A percentile compares a stretch with the other conserved stretches of the same genome.
These are phyloP conservation scores for Dendrolimus pini DNA, from an alignment of 2,888 invertebrate genomes.

Conservation along the genomic window DNA sequence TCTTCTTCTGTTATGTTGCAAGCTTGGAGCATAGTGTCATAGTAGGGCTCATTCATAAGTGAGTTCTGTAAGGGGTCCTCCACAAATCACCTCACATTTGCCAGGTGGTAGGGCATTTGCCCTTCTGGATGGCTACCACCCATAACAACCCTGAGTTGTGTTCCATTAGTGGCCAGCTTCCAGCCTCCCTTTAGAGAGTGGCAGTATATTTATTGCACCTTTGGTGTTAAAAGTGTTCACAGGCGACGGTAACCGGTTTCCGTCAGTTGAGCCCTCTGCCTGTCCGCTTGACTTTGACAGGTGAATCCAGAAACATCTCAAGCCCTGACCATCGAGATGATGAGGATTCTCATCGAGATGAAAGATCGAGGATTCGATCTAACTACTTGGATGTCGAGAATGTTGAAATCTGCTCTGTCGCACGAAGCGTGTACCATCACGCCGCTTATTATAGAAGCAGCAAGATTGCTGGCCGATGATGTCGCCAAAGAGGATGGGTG, in stretches of 20 bases:
- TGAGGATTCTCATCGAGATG: constrained; percentile 8
- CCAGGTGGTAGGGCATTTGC: too few relatives aligned
- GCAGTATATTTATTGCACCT: too few relatives aligned
- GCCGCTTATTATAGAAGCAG: constrained; percentile 22
- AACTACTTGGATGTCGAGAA: constrained; percentile 9
- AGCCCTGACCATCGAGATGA: constrained; percentile 9
- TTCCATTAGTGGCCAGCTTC: too few relatives aligned
- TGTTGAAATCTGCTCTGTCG: constrained; percentile 4
- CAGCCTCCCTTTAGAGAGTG: too few relatives aligned
- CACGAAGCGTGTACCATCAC: constrained; percentile 11
- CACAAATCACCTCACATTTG: background rate
- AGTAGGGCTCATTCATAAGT: too few relatives aligned
- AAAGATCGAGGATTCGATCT: constrained; percentile 14
- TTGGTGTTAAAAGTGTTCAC: too few relatives aligned
- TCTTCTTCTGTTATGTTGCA: background rate
- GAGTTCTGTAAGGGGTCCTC: background rate
- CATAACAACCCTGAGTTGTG: too few relatives aligned
- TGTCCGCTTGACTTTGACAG: constrained; percentile 10
- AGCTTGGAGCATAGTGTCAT: too few relatives aligned
- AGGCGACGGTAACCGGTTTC: too few relatives aligned
- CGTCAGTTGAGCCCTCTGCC: too few relatives aligned
- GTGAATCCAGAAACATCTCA: constrained; percentile 16
- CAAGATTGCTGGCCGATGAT: constrained; percentile 18
- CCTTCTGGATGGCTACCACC: too few relatives aligned
- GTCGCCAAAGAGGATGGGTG: constrained; percentile 18